These are phyloP conservation scores for Dascillus cervinus DNA, from an alignment of 2,888 invertebrate genomes.

Conservation along the genomic window DNA sequence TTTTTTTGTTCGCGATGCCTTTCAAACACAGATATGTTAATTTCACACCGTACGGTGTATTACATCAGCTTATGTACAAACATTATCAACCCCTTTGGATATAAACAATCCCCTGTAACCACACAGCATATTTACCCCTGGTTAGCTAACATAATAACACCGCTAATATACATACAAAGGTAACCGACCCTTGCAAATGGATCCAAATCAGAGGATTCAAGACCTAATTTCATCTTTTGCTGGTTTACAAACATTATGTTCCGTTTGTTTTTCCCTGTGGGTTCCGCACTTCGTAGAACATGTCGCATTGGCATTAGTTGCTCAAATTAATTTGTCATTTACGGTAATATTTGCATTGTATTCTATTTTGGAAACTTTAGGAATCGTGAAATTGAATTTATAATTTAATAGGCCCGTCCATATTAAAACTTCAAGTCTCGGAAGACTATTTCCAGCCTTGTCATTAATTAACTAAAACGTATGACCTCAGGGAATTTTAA, in stretches of 20 bases:
- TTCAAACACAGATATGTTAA: no score
- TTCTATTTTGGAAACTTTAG: no score
- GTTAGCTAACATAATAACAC: conserved; percentile 25
- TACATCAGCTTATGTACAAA: no score
- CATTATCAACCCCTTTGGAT: conserved; percentile 17
- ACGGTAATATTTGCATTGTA: no score
- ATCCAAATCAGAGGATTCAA: conserved; percentile 21
- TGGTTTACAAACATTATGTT: conserved; percentile 12
- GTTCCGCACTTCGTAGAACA: conserved; percentile 6
- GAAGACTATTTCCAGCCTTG: conserved; percentile 6
- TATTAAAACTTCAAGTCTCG: no score
- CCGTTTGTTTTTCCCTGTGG: conserved; percentile 7
- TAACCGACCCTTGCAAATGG: conserved; percentile 22
- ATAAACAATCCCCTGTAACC: conserved; percentile 25
- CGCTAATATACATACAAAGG: conserved; percentile 25
- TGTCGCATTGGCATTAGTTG: no score
- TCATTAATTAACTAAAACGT: conserved; percentile 9
- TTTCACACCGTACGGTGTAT: no score
- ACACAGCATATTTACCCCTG: conserved; percentile 24
- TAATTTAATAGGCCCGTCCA: no score
- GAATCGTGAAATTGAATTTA: no score
- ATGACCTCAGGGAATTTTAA: conserved; percentile 5
- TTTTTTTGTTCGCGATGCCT: no score
- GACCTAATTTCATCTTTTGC: conserved; percentile 19
- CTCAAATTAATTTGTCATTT: no score